phyloP scores from a whole-genome alignment of 1,140 invertebrate genomes.

The Pantala flavescens region DNA sequence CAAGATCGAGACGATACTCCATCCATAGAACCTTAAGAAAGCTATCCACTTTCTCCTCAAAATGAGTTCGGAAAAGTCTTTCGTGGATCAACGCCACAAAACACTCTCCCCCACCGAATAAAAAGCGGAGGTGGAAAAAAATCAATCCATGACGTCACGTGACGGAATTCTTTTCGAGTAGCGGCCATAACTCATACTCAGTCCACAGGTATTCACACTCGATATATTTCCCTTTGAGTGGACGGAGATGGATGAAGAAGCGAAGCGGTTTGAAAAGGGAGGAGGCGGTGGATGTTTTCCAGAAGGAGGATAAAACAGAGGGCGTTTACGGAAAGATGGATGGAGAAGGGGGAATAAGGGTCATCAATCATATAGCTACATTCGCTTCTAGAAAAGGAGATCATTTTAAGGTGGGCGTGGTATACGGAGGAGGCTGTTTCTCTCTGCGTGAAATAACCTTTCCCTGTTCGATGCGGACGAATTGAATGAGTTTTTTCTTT shows the following conservation, averaged over 20 bases:
- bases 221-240: neutral
- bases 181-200: constrained; percentile 7
- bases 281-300: too few relatives aligned
- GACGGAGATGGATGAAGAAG: neutral
- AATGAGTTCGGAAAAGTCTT: too few relatives aligned
- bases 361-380: neutral
- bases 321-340: neutral
- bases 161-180: constrained; percentile 1
- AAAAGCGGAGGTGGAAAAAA: neutral
- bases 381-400: neutral
- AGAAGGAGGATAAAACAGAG: neutral
- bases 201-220: constrained; percentile 8
- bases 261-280: neutral
- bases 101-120: neutral
- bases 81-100: neutral
- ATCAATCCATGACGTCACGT: neutral
- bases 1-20: too few relatives aligned
- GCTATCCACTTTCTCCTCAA: too few relatives aligned
- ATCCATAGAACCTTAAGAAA: too few relatives aligned
- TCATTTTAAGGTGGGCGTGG: neutral
- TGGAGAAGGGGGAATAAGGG: neutral
- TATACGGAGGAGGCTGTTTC: too few relatives aligned
- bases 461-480: too few relatives aligned
- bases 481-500: too few relatives aligned
- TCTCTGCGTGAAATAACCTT: too few relatives aligned